Evolutionary conservation across 2,888 invertebrate species (phyloP).

Genomic region (Zaprionus obscuricornis): DNA sequence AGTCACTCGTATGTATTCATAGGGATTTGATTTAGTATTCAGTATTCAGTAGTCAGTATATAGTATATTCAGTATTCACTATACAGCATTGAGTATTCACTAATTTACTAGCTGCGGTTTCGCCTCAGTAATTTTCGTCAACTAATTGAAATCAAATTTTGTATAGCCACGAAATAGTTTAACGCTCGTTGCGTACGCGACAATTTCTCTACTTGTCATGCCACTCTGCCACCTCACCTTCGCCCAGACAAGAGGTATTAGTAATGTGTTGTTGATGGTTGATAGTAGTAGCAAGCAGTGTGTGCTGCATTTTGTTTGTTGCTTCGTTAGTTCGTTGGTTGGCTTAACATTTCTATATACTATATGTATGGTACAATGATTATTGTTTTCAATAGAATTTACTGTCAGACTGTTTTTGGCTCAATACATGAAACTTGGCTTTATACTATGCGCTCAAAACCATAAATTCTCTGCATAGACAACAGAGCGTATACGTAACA

Average conservation of each 20-base stretch:
- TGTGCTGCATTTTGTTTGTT: conserved; percentile 27
- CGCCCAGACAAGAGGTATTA: no score
- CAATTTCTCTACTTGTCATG: conserved; percentile 9
- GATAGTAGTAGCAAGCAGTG: no score
- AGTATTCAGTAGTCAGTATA: no score
- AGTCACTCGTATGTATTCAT: not conserved
- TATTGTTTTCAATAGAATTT: conserved; percentile 71
- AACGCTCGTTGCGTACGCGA: conserved; percentile 47
- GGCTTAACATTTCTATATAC: no score
- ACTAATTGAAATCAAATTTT: conserved; percentile 71
- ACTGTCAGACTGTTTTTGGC: conserved; percentile 42
- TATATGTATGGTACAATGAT: conserved; percentile 52
- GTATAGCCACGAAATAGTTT: conserved; percentile 60
- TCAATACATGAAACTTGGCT: conserved; percentile 48
- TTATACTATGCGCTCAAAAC: conserved; percentile 53
- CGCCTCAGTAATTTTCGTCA: conserved; percentile 59
- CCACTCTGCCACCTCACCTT: conserved; percentile 22
- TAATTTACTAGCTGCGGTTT: conserved; percentile 57
- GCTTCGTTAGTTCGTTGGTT: conserved; percentile 38
- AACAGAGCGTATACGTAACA: conserved; percentile 62
- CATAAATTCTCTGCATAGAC: conserved; percentile 61
- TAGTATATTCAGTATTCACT: not conserved
- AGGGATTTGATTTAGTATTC: not conserved
- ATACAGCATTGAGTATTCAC: conserved; percentile 10
- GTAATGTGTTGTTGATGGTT: no score